Evolutionary conservation across 2,888 invertebrate species (phyloP), one percentile per base, ranked within the genome.

Genomic region (Synergus laeviventris): DNA sequence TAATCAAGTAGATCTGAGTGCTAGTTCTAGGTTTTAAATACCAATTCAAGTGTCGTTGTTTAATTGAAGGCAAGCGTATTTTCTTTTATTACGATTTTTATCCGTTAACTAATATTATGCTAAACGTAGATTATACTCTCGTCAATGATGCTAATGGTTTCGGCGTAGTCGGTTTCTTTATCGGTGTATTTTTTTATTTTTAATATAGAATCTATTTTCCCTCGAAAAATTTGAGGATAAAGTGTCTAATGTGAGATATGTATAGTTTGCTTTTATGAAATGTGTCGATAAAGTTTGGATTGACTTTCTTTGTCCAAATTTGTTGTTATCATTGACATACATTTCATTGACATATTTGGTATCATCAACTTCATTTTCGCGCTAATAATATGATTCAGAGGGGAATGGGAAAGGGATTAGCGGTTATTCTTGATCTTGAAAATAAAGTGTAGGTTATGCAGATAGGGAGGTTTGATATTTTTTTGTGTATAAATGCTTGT

Each of bases 321-420:
- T 36, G 31, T n/a, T 70, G 45, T 70, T 70, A 49, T 70, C 70
- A 70, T 70, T 70, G 70, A 70, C 70, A 70, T 49, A 70, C 70
- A 54, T 70, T 54, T 70, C 49, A 24, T 70, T 70, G 70, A 70
- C 70, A 70, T 70, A 70, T 70, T 70, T 70, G 70, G 70, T 54
- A 70, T 70, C 49, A 70, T 70, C 70, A 36, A n/a, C 70, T 70
- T 70, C 31, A 54, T 70, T 70, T 70, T 70, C n/a, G 70, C 70
- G 70, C 45, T 24, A 70, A 70, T 70, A 70, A 49, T n/a, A 49
- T 70, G 70, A 70, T 54, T 70, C 70, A 70, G 70, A 70, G n/a
- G 31, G 31, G 49, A 70, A 49, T 49, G 70, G 70, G 49, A 70
- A 70, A 70, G 70, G 49, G 24, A 54, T 54, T 54, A 54, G 49